Evolutionary conservation across 2,888 invertebrate species (phyloP), one percentile per base, ranked within the genome.

Genomic region (Mesopsocus fuscifrons): DNA sequence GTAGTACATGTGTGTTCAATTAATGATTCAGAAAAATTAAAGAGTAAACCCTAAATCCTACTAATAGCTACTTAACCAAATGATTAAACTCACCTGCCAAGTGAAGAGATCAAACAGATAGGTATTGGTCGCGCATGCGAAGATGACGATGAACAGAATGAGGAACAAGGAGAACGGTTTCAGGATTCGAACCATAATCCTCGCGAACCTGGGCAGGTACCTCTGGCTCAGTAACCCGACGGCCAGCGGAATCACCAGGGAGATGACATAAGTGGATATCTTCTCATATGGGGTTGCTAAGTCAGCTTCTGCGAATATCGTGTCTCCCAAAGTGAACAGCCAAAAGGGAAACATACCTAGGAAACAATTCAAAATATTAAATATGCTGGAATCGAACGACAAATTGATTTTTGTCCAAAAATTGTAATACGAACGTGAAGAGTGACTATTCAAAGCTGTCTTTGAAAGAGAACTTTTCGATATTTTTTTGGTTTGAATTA

Each of bases 31-130:
- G n/a, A n/a, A n/a, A n/a, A n/a, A n/a, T n/a, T n/a, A n/a, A n/a
- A n/a, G n/a, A n/a, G n/a, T n/a, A n/a, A n/a, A n/a, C n/a, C n/a
- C n/a, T n/a, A n/a, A n/a, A n/a, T n/a, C n/a, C n/a, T n/a, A n/a
- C n/a, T n/a, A n/a, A n/a, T n/a, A n/a, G n/a, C n/a, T n/a, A n/a
- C n/a, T n/a, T n/a, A n/a, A n/a, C n/a, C n/a, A n/a, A n/a, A n/a
- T n/a, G n/a, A n/a, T n/a, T 11, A 26, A 26, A 59, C 68, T 68
- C 55, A 87, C 87, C 73, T 74, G 65, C 85, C 85, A 88, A 2
- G 80, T 79, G 58, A 94, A 87, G 50, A 94, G 62, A 56, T 81
- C 63, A 57, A 94, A 91, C 44, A 94, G 72, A 60, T 88, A 92
- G 41, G 82, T 59, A 61, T 94, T 92, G n/a, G 87, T 81, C 44